Conservation (phyloP, 2,888 invertebrate genomes). For the Odontomyia ornata region DNA sequence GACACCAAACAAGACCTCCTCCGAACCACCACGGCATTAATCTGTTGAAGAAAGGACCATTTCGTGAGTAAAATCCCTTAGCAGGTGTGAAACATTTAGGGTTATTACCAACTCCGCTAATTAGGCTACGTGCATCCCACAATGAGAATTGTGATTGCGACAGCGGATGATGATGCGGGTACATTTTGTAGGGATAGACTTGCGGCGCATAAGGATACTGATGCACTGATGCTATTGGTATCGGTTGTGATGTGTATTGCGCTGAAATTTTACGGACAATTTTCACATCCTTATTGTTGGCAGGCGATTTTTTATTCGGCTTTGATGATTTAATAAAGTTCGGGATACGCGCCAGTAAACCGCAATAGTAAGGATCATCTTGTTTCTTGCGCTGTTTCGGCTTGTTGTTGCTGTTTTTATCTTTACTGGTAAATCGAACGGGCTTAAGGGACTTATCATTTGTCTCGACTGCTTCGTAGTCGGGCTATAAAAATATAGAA, state of each 20-base stretch:
- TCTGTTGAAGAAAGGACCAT: conserved; percentile 46
- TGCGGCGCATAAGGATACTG: conserved; percentile 55
- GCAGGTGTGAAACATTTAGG: conserved; percentile 40
- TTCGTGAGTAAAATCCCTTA: conserved; percentile 40
- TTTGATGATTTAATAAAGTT: conserved; percentile 71
- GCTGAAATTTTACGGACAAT: conserved; percentile 61
- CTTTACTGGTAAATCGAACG: conserved; percentile 30
- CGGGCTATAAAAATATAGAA: conserved; percentile 55
- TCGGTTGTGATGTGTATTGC: conserved; percentile 59
- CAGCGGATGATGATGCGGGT: conserved; percentile 61
- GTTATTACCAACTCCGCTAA: conserved; percentile 60
- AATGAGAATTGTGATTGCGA: conserved; percentile 63
- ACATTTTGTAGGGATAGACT: conserved; percentile 61
- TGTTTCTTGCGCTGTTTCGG: conserved; percentile 60
- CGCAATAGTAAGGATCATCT: conserved; percentile 78
- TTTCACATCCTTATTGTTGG: conserved; percentile 44
- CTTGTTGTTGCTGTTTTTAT: conserved; percentile 42
- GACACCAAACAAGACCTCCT: conserved; percentile 50
- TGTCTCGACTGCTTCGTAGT: conserved; percentile 56
- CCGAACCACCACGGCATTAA: conserved; percentile 46
- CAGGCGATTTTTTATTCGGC: conserved; percentile 52
- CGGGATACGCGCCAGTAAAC: conserved; percentile 73
- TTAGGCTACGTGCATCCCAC: conserved; percentile 61
- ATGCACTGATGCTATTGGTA: conserved; percentile 62
- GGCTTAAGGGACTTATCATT: conserved; percentile 35